These are phyloP conservation scores for Pollimyrus isidori DNA, from an alignment of 2,113 vertebrate genomes.

Conservation along the genomic window DNA sequence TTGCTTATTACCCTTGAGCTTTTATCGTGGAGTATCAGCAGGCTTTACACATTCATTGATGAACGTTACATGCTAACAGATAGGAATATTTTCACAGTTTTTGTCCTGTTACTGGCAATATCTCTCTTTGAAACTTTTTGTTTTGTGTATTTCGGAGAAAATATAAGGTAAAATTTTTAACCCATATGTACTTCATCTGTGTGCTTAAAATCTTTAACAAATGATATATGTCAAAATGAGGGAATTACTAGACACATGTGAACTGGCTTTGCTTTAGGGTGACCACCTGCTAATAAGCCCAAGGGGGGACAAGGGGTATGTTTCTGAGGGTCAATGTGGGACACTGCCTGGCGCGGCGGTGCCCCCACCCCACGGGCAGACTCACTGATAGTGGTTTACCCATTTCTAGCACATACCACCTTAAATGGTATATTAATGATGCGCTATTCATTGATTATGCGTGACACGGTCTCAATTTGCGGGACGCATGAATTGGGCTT, in stretches of 20 bases:
- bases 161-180: background rate
- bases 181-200: background rate
- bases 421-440: too few species aligned
- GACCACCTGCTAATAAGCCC: too few species aligned
- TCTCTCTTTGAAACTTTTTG: background rate
- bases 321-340: too few species aligned
- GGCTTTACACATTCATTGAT: background rate
- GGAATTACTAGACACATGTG: background rate
- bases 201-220: background rate
- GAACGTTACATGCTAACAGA: background rate
- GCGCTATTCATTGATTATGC: too few species aligned
- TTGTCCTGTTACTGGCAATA: background rate
- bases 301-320: too few species aligned
- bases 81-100: background rate
- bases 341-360: too few species aligned
- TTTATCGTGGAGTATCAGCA: background rate
- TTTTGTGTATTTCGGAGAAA: background rate
- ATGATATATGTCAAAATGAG: background rate
- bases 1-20: background rate
- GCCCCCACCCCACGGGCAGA: too few species aligned
- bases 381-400: too few species aligned
- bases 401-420: too few species aligned
- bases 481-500: too few species aligned
- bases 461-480: too few species aligned
- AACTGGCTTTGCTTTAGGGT: background rate